phyloP scores from a whole-genome alignment of 2,888 invertebrate species.

The Catonia carolina region DNA sequence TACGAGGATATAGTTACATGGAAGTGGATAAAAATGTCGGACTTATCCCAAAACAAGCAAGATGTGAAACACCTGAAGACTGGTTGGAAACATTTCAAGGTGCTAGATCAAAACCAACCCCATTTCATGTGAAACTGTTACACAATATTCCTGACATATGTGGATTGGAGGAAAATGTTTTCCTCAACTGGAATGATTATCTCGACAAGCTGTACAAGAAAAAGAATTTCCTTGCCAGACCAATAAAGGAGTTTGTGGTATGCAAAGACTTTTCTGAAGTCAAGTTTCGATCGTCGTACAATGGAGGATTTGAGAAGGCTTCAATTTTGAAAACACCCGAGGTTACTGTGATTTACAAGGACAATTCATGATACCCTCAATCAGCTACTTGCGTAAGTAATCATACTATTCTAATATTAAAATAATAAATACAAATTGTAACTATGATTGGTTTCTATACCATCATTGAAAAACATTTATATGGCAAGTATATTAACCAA shows the following conservation, averaged over 20 bases:
- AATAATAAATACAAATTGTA: no score
- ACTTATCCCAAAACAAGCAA: neutral
- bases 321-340: no score
- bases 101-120: slow-evolving; percentile 12
- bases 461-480: no score
- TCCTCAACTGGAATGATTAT: slow-evolving; percentile 9
- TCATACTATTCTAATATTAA: no score
- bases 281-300: no score
- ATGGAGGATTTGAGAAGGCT: no score
- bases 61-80: slow-evolving; percentile 9
- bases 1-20: slow-evolving; percentile 17
- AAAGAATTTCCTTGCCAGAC: slow-evolving; percentile 10
- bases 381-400: no score
- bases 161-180: slow-evolving; percentile 12
- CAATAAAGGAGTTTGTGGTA: slow-evolving; percentile 9
- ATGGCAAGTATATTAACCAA: no score
- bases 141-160: slow-evolving; percentile 8
- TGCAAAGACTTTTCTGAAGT: slow-evolving; percentile 11
- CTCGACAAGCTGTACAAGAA: slow-evolving; percentile 12
- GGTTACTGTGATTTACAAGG: no score
- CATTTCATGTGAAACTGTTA: no score
- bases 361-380: no score
- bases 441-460: no score
- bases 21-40: slow-evolving; percentile 14
- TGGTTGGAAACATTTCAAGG: neutral